A percentile compares a stretch with the other conserved stretches of the same genome.
These are phyloP conservation scores for Pungitius pungitius DNA, from an alignment of 2,113 vertebrate species.

Conservation along the genomic window DNA sequence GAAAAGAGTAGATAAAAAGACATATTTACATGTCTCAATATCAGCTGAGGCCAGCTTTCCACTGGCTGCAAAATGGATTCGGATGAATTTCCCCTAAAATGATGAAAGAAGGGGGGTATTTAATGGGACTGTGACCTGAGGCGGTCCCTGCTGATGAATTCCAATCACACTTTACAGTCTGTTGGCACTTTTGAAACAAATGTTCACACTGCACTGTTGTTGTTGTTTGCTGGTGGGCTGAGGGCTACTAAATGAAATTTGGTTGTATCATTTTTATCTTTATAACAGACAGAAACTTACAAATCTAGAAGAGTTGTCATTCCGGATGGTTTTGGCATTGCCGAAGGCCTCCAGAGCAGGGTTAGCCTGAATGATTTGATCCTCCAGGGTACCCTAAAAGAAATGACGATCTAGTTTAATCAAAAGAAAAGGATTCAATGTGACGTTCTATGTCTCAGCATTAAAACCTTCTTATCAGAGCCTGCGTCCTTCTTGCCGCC, in stretches of 20 bases:
- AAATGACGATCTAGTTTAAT: constrained; percentile 64
- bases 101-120: not conserved
- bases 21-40: constrained; percentile 88
- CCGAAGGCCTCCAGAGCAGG: constrained; percentile 87
- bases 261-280: too few species aligned
- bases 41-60: constrained; percentile 90
- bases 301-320: constrained; percentile 91
- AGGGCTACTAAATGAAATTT: too few species aligned
- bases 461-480: constrained; percentile 84
- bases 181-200: too few species aligned
- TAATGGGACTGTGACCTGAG: not conserved
- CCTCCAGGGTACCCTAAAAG: constrained; percentile 84
- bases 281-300: constrained; percentile 71
- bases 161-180: too few species aligned
- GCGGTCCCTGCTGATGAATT: too few species aligned
- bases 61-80: constrained; percentile 89
- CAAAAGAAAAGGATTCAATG: not conserved
- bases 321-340: constrained; percentile 90
- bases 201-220: too few species aligned
- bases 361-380: constrained; percentile 89
- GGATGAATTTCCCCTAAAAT: constrained; percentile 89
- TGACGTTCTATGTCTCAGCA: not conserved
- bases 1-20: not conserved
- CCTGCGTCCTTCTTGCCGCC: constrained; percentile 85
- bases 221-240: too few species aligned